Percentiles rank a stretch among this genome's conserved stretches.
These are phyloP conservation scores for Otus scops DNA, from an alignment of 2,797 vertebrate genomes.

Conservation along the genomic window DNA sequence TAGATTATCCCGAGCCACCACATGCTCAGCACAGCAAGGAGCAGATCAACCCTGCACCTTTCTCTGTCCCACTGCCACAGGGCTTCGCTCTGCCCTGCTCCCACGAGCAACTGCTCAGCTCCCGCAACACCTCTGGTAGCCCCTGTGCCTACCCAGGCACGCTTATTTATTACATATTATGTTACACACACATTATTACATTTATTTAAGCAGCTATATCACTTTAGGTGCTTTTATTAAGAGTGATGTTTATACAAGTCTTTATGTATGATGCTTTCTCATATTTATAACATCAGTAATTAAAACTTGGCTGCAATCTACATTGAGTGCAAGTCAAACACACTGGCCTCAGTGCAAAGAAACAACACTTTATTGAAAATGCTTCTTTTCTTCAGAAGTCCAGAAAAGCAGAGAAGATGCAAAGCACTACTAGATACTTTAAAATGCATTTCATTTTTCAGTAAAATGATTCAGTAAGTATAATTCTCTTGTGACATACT, in stretches of 20 bases:
- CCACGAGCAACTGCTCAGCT: not conserved
- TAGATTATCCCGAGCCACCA: not conserved
- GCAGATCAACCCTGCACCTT: not conserved
- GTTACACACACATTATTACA: not conserved
- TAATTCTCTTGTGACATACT: not conserved
- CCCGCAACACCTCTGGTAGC: too few species aligned
- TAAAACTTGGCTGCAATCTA: not conserved
- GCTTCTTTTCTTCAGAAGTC: not conserved
- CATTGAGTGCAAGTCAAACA: not conserved
- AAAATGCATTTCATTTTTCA: not conserved
- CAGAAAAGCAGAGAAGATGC: not conserved
- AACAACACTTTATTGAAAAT: not conserved
- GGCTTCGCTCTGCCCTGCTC: not conserved
- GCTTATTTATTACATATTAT: not conserved
- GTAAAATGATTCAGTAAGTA: not conserved
- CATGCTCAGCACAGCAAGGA: not conserved
- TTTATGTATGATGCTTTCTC: not conserved
- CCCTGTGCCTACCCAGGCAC: not conserved
- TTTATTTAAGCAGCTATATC: not conserved
- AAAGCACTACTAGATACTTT: not conserved
- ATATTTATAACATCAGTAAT: not conserved
- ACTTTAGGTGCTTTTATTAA: not conserved
- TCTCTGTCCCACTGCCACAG: fast-evolving
- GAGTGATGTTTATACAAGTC: not conserved
- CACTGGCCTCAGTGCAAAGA: not conserved